These are phyloP conservation scores for Eucera pruinosa DNA, from an alignment of 2,888 invertebrate species.

Conservation along the genomic window DNA sequence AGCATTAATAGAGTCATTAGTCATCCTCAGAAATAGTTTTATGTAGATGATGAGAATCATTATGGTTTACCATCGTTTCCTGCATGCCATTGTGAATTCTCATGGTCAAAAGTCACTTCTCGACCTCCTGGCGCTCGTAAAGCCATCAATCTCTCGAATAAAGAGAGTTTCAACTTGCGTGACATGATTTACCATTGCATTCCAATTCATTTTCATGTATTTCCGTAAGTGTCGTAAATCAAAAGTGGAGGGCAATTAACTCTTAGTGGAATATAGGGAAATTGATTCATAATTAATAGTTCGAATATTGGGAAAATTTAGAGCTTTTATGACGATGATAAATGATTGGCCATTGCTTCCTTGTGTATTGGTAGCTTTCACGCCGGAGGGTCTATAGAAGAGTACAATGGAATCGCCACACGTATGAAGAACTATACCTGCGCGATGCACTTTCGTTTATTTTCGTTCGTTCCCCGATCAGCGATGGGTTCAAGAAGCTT, in stretches of 20 bases:
- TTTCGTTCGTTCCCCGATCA: constrained; percentile 55
- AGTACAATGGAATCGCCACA: constrained; percentile 38
- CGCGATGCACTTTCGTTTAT: constrained; percentile 68
- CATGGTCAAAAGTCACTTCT: constrained; percentile 19
- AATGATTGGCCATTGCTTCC: constrained; percentile 8
- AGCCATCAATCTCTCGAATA: constrained; percentile 17
- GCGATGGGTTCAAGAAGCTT: constrained; percentile 31
- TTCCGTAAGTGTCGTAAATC: not conserved
- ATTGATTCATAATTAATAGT: not conserved
- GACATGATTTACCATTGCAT: constrained; percentile 23
- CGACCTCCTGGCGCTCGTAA: not conserved
- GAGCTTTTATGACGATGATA: not conserved
- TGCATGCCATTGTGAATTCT: constrained; percentile 16
- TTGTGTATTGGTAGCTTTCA: constrained; percentile 10
- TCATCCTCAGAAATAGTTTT: constrained; percentile 3
- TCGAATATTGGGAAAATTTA: not conserved
- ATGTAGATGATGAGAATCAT: constrained; percentile 1
- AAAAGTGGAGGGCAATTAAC: not conserved
- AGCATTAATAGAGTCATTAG: constrained; percentile 32
- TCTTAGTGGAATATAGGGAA: not conserved
- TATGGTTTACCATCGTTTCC: not conserved
- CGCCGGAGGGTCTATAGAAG: not conserved
- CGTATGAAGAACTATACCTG: constrained; percentile 53
- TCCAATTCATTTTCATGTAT: constrained; percentile 1
- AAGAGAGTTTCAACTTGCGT: constrained; percentile 16